Evolutionary conservation across 2,888 invertebrate genomes (phyloP), one percentile per base, ranked within the genome.

Genomic region (Diarsia brunnea): DNA sequence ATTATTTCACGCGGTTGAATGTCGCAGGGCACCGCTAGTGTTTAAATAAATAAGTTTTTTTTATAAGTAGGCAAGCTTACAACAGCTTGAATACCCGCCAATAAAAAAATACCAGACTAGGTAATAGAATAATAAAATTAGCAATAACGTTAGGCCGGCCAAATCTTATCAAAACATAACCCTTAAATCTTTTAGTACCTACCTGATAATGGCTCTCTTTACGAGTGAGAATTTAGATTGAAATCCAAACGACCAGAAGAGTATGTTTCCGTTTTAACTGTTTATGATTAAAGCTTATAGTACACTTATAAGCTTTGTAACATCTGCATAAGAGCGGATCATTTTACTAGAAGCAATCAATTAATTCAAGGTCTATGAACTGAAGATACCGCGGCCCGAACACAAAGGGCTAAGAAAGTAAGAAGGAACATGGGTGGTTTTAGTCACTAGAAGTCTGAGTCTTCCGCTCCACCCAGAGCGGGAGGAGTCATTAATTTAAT

Each of bases 191-290:
- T 71, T 77, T 60, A 72, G 43, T 60, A 43, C 60, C 60, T 60
- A 74, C 67, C 63, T 75, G 47, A 10, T 64, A 82, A 81, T 81
- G 31, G 82, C 55, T 58, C 75, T 65, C 71, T 75, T 84, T 78
- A 84, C 80, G 80, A 71, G 12, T 55, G n/a, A 69, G 68, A 81
- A 83, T 73, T 73, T 73, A 83, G 68, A 83, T 83, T 83, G 70
- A 84, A 83, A 84, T 71, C 63, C 73, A 69, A 81, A 84, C 61
- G 69, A 53, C 65, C 60, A 12, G 27, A 82, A 75, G 68, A 43
- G 38, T 66, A 66, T 49, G 60, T 65, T 55, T 82, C 60, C 55
- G 78, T 66, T 82, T 82, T 75, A 77, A 82, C 69, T 66, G 77
- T 72, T 65, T 14, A 51, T 19, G 43, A 65, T 71, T 69, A 43